Evolutionary conservation across 2,113 vertebrate genomes (phyloP), one percentile per base, ranked within the genome.

Genomic region (Corythoichthys intestinalis): DNA sequence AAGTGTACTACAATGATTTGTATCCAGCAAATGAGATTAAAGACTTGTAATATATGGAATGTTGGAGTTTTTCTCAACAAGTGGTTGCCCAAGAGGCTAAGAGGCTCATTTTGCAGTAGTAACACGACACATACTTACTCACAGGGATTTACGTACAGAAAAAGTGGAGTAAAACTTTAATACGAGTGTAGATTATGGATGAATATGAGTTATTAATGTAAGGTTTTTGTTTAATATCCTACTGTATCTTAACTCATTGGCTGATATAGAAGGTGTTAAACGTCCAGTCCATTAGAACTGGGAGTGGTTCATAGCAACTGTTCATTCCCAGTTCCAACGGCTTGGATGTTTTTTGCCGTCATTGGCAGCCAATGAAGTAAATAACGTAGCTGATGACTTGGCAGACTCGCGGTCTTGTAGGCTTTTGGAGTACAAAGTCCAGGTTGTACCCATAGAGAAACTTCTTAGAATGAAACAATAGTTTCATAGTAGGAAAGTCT

Each of bases 1-100:
- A 66, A 74, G 5, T 37, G 53, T 64, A 57, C 5, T 50, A 28
- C 44, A 69, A 46, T 66, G 17, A 73, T 44, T 28, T 64, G 52
- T 11, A 62, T 63, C 76, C 53, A 73, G 48, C 44, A 79, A 85
- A 85, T 80, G 35, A 76, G 82, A 87, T 85, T 79, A 76, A 53
- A 56, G 75, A 12, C 8, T 38, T 54, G 53, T 14, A 6, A 9
- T 28, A 71, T 75, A 79, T 76, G 79, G 75, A 85, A 89, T 85
- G 76, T 77, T 67, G 75, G 76, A n/a, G 53, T 61, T 71, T 73
- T 70, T 52, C 34, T 58, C 20, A 54, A 50, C 68, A 60, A 17
- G 14, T 58, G 52, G 59, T 79, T 78, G 50, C 75, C 70, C 48
- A 84, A 86, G 56, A 76, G 10, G 0, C 69, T 59, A 8, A 57